Evolutionary conservation across 2,888 invertebrate species (phyloP).

Genomic region (Clepsis dumicolana): DNA sequence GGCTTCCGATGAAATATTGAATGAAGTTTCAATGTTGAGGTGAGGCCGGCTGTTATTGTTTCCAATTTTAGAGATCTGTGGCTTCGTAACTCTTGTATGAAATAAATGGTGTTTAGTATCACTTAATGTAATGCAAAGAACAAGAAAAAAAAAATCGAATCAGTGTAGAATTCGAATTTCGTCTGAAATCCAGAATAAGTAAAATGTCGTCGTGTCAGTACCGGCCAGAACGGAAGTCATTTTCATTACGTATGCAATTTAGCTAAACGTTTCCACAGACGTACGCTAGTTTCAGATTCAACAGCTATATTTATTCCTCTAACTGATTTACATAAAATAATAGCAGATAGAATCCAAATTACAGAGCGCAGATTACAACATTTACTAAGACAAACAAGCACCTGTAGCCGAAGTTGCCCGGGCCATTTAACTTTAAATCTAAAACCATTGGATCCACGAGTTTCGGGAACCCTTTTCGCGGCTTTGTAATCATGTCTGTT

Average conservation of each 20-base stretch:
- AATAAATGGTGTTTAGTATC: background rate
- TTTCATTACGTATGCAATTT: background rate
- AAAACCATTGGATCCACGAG: constrained; percentile 1
- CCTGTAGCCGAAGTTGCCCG: background rate
- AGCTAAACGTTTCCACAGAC: background rate
- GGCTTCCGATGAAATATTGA: constrained; percentile 31
- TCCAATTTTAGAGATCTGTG: constrained; percentile 8
- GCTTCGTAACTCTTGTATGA: background rate
- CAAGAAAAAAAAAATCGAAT: too few relatives aligned
- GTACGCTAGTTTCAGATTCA: background rate
- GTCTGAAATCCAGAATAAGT: too few relatives aligned
- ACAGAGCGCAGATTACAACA: background rate
- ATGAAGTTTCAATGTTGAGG: constrained; percentile 22
- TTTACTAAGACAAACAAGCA: constrained; percentile 11
- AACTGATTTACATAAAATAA: background rate
- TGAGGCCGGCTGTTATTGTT: constrained; percentile 8
- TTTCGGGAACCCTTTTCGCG: constrained; percentile 5
- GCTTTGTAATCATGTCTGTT: constrained; percentile 13
- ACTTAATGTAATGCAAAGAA: background rate
- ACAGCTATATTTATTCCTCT: background rate
- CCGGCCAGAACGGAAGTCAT: too few relatives aligned
- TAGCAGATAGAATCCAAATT: background rate
- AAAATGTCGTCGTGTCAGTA: background rate
- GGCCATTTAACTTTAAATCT: constrained; percentile 5
- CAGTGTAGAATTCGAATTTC: too few relatives aligned